These are phyloP conservation scores for Engystomops pustulosus DNA, from an alignment of 2,113 vertebrate genomes.

Conservation along the genomic window DNA sequence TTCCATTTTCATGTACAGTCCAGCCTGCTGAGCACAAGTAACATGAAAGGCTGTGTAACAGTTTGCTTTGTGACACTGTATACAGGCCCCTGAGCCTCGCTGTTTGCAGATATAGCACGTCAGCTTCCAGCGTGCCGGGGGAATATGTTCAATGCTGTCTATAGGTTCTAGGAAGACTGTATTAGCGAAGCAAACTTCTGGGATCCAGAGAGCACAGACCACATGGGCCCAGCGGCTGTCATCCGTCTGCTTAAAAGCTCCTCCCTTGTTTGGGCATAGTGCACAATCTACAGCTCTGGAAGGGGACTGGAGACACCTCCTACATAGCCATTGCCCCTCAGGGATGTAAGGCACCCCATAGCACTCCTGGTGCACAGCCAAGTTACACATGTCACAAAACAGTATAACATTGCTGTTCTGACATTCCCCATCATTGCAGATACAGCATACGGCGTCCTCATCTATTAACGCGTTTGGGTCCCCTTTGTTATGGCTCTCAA, in stretches of 20 bases:
- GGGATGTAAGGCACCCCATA: conserved; percentile 98
- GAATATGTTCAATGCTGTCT: conserved; percentile 98
- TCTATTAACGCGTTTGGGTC: conserved; percentile 95
- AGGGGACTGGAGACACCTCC: conserved; percentile 96
- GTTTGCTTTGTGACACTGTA: conserved; percentile 99
- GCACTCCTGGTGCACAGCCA: conserved; percentile 98
- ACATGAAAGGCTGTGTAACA: conserved; percentile 99
- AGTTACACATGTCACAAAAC: conserved; percentile 99
- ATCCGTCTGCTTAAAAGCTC: conserved; percentile 98
- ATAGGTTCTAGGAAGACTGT: conserved; percentile 98
- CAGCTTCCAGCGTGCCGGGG: conserved; percentile 95
- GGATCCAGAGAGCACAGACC: conserved; percentile 98
- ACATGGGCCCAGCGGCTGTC: conserved; percentile 97
- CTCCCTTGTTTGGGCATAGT: conserved; percentile 97
- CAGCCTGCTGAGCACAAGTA: conserved; percentile 97
- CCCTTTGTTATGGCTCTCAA: conserved; percentile 98
- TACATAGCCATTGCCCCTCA: conserved; percentile 97
- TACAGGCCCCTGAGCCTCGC: conserved; percentile 94
- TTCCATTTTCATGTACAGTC: conserved; percentile 99
- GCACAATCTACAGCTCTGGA: conserved; percentile 97
- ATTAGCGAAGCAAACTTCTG: conserved; percentile 98
- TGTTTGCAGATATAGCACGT: conserved; percentile 99
- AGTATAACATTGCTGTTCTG: conserved; percentile 99
- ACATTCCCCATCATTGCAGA: conserved; percentile 98
- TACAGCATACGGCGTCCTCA: conserved; percentile 96